A percentile compares a stretch with the other conserved stretches of the same genome.
Conservation (phyloP, 2,888 invertebrate species). For the Archips crataeganus region DNA sequence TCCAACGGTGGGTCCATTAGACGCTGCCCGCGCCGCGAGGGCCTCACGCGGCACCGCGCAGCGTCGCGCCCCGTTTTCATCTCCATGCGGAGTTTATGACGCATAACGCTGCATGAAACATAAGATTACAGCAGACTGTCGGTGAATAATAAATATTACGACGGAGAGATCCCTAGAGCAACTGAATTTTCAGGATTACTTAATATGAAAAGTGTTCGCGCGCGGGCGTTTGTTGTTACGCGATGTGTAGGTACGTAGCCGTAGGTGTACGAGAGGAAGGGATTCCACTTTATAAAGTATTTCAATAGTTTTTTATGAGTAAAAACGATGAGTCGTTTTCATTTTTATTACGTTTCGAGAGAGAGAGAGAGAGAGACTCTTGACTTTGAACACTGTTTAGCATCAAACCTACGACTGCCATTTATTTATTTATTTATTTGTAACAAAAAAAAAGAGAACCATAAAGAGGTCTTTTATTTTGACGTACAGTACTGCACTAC, state of each 20-base stretch:
- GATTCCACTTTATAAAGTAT: no score
- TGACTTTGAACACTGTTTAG: no score
- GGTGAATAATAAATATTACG: constrained; percentile 36
- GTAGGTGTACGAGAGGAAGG: not conserved
- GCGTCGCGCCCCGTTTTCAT: constrained; percentile 3
- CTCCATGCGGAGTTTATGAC: constrained; percentile 32
- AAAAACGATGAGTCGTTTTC: no score
- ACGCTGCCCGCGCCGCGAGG: not conserved
- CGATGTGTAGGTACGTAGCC: not conserved
- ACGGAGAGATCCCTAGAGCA: constrained; percentile 30
- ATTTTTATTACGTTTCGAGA: no score
- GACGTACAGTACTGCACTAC: no score
- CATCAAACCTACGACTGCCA: no score
- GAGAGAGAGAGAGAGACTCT: no score
- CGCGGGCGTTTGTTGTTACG: constrained; percentile 2
- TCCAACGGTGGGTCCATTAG: not conserved
- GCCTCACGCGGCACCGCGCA: not conserved
- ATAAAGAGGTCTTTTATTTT: no score
- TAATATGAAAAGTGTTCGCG: constrained; percentile 32
- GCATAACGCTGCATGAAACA: constrained; percentile 38
- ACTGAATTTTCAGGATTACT: constrained; percentile 38
- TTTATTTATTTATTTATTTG: no score
- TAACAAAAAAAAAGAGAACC: no score
- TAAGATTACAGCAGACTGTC: constrained; percentile 38
- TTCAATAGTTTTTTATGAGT: no score